Percentiles rank a stretch among this genome's conserved stretches.
phyloP scores from a whole-genome alignment of 2,113 vertebrate genomes.

The Thunnus maccoyii region DNA sequence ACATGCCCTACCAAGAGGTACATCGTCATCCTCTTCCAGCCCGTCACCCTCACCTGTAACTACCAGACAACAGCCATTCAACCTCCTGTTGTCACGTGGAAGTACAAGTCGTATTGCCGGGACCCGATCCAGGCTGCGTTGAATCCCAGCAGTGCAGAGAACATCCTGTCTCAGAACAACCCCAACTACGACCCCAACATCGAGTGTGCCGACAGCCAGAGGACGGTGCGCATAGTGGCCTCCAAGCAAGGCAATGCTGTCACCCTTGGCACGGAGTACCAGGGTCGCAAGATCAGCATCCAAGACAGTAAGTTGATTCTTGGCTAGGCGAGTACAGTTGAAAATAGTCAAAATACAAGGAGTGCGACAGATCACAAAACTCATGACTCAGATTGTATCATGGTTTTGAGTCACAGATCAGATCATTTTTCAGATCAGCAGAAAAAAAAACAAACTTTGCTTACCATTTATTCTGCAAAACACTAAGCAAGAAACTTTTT shows the following conservation, averaged over 20 bases:
- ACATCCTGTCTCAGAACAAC: conserved; percentile 85
- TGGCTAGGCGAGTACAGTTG: no score
- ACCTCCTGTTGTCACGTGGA: conserved; percentile 87
- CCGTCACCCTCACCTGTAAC: conserved; percentile 87
- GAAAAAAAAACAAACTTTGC: no score
- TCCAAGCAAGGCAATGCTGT: conserved; percentile 87
- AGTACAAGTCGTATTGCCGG: conserved; percentile 91
- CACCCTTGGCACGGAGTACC: conserved; percentile 85
- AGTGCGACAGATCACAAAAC: no score
- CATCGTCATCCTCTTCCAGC: conserved; percentile 92
- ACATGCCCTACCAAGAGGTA: conserved; percentile 77
- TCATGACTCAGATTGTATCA: no score
- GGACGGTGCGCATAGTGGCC: conserved; percentile 89
- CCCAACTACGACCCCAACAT: conserved; percentile 90
- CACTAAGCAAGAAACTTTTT: no score
- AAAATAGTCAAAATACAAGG: no score
- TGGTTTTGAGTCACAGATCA: no score
- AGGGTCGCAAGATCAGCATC: conserved; percentile 90
- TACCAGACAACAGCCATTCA: conserved; percentile 77
- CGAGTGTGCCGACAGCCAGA: conserved; percentile 87
- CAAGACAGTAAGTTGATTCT: conserved; percentile 80
- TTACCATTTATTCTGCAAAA: no score
- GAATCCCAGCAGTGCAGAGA: conserved; percentile 86
- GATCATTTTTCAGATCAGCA: no score
- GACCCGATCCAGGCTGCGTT: conserved; percentile 90